phyloP scores from a whole-genome alignment of 2,113 vertebrate species.

The Laticauda laticaudata region DNA sequence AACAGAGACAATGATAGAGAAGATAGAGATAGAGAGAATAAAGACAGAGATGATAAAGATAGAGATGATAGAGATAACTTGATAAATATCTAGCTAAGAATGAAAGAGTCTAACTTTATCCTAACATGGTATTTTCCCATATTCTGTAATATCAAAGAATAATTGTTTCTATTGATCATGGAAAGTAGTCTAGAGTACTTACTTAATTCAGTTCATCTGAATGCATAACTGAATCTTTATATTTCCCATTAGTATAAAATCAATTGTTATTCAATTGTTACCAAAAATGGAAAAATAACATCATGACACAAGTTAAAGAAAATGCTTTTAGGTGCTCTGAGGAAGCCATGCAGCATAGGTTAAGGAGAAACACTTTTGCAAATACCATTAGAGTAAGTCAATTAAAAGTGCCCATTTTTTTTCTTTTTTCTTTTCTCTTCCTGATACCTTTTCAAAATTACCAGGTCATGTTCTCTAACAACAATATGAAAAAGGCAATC shows the following conservation, averaged over 20 bases:
- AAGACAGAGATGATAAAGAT: too few species aligned
- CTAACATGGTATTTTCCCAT: neutral
- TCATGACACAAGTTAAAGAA: constrained; percentile 33
- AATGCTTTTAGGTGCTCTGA: constrained; percentile 27
- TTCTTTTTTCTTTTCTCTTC: constrained; percentile 27
- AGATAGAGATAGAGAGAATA: neutral
- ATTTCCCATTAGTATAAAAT: neutral
- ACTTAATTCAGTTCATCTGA: neutral
- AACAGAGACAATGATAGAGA: neutral
- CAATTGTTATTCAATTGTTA: neutral
- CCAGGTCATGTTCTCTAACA: constrained; percentile 56
- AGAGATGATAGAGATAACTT: neutral
- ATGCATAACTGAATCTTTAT: neutral
- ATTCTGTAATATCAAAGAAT: neutral
- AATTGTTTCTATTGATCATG: neutral
- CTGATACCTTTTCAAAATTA: constrained; percentile 56
- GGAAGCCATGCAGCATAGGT: constrained; percentile 45
- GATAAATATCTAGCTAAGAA: neutral
- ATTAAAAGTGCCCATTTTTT: constrained; percentile 58
- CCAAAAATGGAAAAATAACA: neutral
- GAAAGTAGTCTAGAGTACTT: neutral
- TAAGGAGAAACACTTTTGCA: constrained; percentile 56
- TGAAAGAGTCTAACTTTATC: neutral
- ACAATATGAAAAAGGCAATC: constrained; percentile 65
- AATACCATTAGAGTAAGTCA: constrained; percentile 41